Evolutionary conservation across 2,113 vertebrate species (phyloP).

Genomic region (Brachirus orientalis): DNA sequence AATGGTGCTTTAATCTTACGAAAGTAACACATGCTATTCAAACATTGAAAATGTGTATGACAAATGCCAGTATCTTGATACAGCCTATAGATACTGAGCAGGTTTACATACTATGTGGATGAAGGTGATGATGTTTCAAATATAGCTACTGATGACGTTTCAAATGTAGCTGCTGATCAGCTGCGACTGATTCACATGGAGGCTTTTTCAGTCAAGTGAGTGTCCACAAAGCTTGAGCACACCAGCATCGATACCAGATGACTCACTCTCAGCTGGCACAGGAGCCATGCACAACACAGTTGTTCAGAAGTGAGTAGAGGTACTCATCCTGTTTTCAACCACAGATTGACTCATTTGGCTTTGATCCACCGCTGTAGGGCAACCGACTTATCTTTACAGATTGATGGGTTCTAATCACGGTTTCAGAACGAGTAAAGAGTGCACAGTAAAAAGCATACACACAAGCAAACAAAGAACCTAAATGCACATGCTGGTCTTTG

Average conservation of each 20-base stretch:
- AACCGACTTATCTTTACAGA: slow-evolving; percentile 56
- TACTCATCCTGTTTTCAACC: slow-evolving; percentile 41
- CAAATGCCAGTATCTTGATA: too few species aligned
- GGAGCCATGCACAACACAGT: slow-evolving; percentile 37
- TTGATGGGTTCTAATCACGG: slow-evolving; percentile 69
- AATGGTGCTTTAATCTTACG: too few species aligned
- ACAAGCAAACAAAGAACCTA: neutral
- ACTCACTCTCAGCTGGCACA: slow-evolving; percentile 61
- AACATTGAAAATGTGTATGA: too few species aligned
- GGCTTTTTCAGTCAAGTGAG: slow-evolving; percentile 37
- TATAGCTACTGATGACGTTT: slow-evolving; percentile 16
- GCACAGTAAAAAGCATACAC: slow-evolving; percentile 17
- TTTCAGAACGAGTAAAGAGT: slow-evolving; percentile 47
- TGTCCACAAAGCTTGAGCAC: slow-evolving; percentile 36
- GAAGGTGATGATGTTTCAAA: too few species aligned
- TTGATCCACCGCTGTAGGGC: slow-evolving; percentile 59
- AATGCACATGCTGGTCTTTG: neutral
- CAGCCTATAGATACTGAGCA: too few species aligned
- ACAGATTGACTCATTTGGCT: slow-evolving; percentile 65
- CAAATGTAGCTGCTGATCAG: slow-evolving; percentile 32
- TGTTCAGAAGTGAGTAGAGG: slow-evolving; percentile 48
- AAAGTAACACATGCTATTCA: too few species aligned
- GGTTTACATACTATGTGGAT: too few species aligned
- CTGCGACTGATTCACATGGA: slow-evolving; percentile 47
- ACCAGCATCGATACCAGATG: slow-evolving; percentile 50